Conservation (phyloP, 2,113 vertebrate genomes). For the Puffinus mauretanicus region DNA sequence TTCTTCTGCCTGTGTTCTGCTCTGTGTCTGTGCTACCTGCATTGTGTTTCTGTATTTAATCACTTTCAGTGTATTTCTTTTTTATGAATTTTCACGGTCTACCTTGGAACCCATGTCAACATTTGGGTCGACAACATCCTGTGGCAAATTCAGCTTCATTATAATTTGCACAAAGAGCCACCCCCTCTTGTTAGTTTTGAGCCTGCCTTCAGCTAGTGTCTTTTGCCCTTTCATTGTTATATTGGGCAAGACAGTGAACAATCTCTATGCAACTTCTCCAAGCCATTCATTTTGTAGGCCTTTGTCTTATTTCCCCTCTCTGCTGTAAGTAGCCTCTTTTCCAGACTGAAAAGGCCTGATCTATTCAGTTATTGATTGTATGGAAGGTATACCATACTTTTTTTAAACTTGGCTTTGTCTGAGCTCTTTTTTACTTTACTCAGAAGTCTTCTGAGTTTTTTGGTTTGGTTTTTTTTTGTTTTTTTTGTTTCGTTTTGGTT, state of each 20-base stretch:
- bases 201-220: neutral
- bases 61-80: neutral
- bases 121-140: neutral
- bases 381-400: neutral
- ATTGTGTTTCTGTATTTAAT: neutral
- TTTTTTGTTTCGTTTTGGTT: neutral
- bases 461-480: neutral
- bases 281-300: neutral
- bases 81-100: neutral
- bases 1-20: neutral
- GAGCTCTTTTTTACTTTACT: neutral
- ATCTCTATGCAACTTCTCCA: neutral
- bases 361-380: neutral
- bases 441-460: neutral
- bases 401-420: neutral
- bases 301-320: neutral
- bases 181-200: neutral
- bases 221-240: neutral
- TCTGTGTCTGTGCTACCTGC: neutral
- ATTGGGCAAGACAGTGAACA: neutral
- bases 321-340: neutral
- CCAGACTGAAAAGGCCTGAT: neutral
- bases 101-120: neutral
- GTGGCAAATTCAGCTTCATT: neutral
- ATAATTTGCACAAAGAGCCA: neutral